These are phyloP conservation scores for Apantesis nais DNA, from an alignment of 2,888 invertebrate species.

Conservation along the genomic window DNA sequence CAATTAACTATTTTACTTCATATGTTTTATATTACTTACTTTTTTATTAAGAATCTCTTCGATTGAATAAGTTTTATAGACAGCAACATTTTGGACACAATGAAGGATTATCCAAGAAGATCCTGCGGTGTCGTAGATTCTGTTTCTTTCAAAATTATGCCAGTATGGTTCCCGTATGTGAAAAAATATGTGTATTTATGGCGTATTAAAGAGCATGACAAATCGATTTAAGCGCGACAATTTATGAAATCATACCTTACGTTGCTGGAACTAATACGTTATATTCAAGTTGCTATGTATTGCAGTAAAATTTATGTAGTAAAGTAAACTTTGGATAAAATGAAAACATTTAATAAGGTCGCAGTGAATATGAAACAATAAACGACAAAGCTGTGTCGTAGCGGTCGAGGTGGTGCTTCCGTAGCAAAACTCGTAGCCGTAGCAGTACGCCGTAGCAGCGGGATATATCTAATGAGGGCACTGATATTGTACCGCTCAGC, in stretches of 20 bases:
- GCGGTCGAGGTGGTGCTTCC: constrained; percentile 62
- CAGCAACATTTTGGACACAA: no score
- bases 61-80: no score
- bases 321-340: constrained; percentile 28
- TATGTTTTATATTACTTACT: no score
- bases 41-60: no score
- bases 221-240: background rate
- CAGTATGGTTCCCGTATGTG: background rate
- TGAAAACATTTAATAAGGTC: constrained; percentile 38
- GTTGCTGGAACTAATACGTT: background rate
- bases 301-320: background rate
- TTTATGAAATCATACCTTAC: background rate
- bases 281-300: background rate
- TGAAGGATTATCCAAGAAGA: no score
- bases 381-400: constrained; percentile 55
- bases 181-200: no score
- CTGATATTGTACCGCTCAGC: constrained; percentile 74
- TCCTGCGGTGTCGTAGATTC: no score
- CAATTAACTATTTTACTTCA: no score
- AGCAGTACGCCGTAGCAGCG: constrained; percentile 61
- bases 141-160: no score
- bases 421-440: constrained; percentile 67
- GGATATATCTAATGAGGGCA: constrained; percentile 77
- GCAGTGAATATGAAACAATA: constrained; percentile 53
- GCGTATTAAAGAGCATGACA: background rate